Percentiles rank a stretch among this genome's conserved stretches.
phyloP scores from a whole-genome alignment of 2,888 invertebrate species.

The Leptarthrus brevirostris region DNA sequence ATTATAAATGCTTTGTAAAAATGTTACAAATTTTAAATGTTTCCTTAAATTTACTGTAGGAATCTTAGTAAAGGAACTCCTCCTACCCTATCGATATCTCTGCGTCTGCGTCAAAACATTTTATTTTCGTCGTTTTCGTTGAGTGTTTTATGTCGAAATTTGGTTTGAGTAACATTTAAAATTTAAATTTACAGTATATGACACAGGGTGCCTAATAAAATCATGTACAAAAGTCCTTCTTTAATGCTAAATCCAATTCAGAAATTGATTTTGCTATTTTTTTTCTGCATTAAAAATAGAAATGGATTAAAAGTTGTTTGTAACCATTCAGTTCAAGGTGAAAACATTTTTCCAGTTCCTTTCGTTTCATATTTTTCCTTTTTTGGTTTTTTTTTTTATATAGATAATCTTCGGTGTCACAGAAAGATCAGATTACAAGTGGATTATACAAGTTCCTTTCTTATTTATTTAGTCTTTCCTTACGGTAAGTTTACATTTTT shows the following conservation, averaged over 20 bases:
- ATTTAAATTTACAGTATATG: background rate
- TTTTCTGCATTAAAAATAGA: background rate
- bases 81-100: conserved; percentile 30
- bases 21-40: conserved; percentile 32
- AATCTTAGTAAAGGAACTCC: conserved; percentile 44
- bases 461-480: conserved; percentile 42
- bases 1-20: conserved; percentile 43
- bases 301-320: background rate
- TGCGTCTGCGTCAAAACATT: conserved; percentile 5
- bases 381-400: background rate
- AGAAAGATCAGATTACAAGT: conserved; percentile 42
- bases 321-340: conserved; percentile 5
- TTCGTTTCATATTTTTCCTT: background rate
- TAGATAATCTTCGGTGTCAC: conserved; percentile 1
- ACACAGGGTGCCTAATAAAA: background rate
- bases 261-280: too few relatives aligned
- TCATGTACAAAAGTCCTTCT: conserved; percentile 13
- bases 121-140: conserved; percentile 10
- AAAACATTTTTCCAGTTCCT: conserved; percentile 13
- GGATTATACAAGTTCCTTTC: conserved; percentile 40
- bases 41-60: conserved; percentile 37
- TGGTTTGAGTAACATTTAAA: background rate
- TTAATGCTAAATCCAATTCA: conserved; percentile 29
- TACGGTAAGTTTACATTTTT: conserved; percentile 46
- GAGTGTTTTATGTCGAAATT: conserved; percentile 36